Evolutionary conservation across 2,888 invertebrate species (phyloP).

Genomic region (Rutpela maculata): DNA sequence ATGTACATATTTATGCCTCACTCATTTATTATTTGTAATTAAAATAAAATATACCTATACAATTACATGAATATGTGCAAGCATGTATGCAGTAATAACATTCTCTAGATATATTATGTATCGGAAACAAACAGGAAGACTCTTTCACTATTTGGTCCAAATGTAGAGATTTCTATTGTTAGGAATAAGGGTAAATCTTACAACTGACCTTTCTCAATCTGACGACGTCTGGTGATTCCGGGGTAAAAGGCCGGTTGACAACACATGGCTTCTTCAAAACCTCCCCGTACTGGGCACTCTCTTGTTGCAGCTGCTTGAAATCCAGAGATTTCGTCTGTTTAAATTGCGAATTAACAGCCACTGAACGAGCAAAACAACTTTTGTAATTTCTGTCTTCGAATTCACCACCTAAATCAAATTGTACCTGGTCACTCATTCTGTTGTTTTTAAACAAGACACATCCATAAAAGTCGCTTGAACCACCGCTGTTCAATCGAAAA

Average conservation of each 20-base stretch:
- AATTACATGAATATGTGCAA: neutral
- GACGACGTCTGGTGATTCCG: slow-evolving; percentile 48
- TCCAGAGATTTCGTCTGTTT: slow-evolving; percentile 59
- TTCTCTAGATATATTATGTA: no score
- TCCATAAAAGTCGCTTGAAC: neutral
- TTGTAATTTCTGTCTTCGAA: slow-evolving; percentile 68
- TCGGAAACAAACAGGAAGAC: neutral
- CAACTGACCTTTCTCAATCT: slow-evolving; percentile 60
- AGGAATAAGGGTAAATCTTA: neutral
- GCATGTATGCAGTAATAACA: neutral
- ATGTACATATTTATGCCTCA: no score
- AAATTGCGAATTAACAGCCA: slow-evolving; percentile 70
- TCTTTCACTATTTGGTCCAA: no score
- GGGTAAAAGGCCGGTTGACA: slow-evolving; percentile 36
- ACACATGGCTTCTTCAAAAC: slow-evolving; percentile 37
- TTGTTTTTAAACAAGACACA: slow-evolving; percentile 37
- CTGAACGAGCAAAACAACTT: slow-evolving; percentile 71
- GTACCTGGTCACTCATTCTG: slow-evolving; percentile 60
- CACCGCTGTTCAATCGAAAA: neutral
- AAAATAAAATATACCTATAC: neutral
- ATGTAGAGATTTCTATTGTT: neutral
- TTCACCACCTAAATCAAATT: slow-evolving; percentile 64
- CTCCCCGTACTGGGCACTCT: slow-evolving; percentile 26
- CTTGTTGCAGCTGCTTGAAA: slow-evolving; percentile 41
- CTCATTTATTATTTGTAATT: neutral